These are phyloP conservation scores for Apoda limacodes DNA, from an alignment of 2,888 invertebrate species.

Conservation along the genomic window DNA sequence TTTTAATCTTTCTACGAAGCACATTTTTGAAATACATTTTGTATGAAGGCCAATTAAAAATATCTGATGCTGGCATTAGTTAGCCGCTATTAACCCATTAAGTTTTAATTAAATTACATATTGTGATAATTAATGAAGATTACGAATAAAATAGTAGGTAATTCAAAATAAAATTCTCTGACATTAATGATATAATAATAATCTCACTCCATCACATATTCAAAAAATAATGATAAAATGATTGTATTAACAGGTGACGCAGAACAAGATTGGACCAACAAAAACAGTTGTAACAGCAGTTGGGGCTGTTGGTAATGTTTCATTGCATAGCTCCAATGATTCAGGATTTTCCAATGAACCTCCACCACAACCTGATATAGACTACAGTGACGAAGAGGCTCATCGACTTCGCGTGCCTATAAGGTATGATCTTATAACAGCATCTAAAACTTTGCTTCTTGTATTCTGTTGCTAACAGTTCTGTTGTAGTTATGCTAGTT, in stretches of 20 bases:
- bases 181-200: too few species aligned
- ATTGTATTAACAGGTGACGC: slow-evolving; percentile 35
- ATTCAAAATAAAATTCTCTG: too few species aligned
- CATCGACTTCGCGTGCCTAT: slow-evolving; percentile 72
- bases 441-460: too few species aligned
- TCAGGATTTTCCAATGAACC: slow-evolving; percentile 93
- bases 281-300: slow-evolving; percentile 59
- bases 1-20: too few species aligned
- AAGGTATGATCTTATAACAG: too few species aligned
- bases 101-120: too few species aligned
- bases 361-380: slow-evolving; percentile 88
- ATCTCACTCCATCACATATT: not conserved
- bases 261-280: slow-evolving; percentile 57
- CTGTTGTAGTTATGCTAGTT: slow-evolving; percentile 29
- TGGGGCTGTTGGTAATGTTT: slow-evolving; percentile 76
- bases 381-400: slow-evolving; percentile 91
- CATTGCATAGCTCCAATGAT: slow-evolving; percentile 91
- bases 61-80: too few species aligned
- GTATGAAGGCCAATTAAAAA: too few species aligned
- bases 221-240: not conserved
- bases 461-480: slow-evolving; percentile 23
- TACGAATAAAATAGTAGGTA: too few species aligned
- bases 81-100: too few species aligned
- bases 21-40: too few species aligned
- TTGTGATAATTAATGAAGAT: too few species aligned